These are phyloP conservation scores for Hexactinellida sp. DNA, from an alignment of 37 sponge, comb jelly and placozoan genomes.

Conservation along the genomic window DNA sequence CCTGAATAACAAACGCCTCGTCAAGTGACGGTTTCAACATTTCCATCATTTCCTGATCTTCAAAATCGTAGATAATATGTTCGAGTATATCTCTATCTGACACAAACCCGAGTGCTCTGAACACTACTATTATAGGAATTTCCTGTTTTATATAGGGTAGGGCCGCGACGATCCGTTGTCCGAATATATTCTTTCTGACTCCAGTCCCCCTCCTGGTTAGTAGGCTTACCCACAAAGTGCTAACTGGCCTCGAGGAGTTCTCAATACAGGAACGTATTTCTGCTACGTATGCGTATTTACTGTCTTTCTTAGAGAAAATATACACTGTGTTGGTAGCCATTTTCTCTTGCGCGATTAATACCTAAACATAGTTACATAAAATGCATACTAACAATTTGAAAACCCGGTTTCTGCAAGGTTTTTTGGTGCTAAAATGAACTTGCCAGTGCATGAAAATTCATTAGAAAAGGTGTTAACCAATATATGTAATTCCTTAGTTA, in stretches of 20 bases:
- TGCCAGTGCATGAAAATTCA: too few species aligned
- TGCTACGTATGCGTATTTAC: constrained; percentile 92
- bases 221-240: constrained; percentile 95
- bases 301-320: constrained; percentile 95
- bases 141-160: constrained; percentile 96
- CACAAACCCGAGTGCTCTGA: constrained; percentile 97
- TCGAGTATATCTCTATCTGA: constrained; percentile 97
- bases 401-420: too few species aligned
- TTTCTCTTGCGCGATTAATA: constrained; percentile 98
- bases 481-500: too few species aligned
- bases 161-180: constrained; percentile 85
- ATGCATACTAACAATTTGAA: neutral
- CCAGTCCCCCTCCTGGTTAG: constrained; percentile 80
- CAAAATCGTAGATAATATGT: constrained; percentile 99
- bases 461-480: too few species aligned
- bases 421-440: too few species aligned
- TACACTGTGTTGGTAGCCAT: constrained; percentile 99
- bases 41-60: constrained; percentile 99
- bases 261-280: constrained; percentile 97
- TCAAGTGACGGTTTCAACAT: constrained; percentile 96
- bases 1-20: constrained; percentile 99
- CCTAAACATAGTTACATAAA: neutral
- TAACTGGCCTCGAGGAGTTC: constrained; percentile 97
- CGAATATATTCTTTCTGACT: constrained; percentile 73
- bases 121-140: constrained; percentile 98